phyloP scores from a whole-genome alignment of 2,888 invertebrate genomes.

The Electrophaes corylata region DNA sequence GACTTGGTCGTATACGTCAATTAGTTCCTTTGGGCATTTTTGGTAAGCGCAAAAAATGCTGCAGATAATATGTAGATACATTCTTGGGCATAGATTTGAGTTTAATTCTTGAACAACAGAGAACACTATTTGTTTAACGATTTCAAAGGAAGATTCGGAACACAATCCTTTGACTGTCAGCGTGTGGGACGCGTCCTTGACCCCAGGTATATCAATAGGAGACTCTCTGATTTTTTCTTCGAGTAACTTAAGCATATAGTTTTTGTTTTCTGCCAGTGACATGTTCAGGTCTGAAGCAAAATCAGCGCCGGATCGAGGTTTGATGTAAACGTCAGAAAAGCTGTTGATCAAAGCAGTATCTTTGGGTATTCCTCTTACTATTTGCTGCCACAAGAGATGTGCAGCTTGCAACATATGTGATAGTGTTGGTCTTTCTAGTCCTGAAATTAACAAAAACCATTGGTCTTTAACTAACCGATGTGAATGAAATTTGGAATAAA shows the following conservation, averaged over 20 bases:
- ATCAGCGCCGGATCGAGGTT: conserved; percentile 77
- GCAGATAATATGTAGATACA: conserved; percentile 45
- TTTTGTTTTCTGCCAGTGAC: conserved; percentile 78
- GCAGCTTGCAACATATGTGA: conserved; percentile 87
- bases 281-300: conserved; percentile 62
- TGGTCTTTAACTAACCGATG: no score
- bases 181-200: conserved; percentile 55
- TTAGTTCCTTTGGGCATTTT: conserved; percentile 53
- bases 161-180: conserved; percentile 75
- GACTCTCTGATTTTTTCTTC: conserved; percentile 48
- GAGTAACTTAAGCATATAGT: conserved; percentile 68
- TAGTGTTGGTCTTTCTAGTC: conserved; percentile 84
- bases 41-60: conserved; percentile 60
- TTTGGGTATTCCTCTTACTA: conserved; percentile 84
- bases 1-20: conserved; percentile 47
- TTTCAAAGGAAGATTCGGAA: conserved; percentile 75
- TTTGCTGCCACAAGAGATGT: conserved; percentile 86
- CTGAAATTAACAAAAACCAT: conserved; percentile 69
- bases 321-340: conserved; percentile 87
- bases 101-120: conserved; percentile 56
- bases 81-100: conserved; percentile 16
- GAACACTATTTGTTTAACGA: conserved; percentile 82
- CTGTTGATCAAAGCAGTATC: conserved; percentile 82
- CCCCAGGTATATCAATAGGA: conserved; percentile 19
- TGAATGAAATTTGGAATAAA: no score